Percentiles rank a stretch among this genome's conserved stretches.
phyloP scores from a whole-genome alignment of 1,140 invertebrate species.

The Drosophila biarmipes region DNA sequence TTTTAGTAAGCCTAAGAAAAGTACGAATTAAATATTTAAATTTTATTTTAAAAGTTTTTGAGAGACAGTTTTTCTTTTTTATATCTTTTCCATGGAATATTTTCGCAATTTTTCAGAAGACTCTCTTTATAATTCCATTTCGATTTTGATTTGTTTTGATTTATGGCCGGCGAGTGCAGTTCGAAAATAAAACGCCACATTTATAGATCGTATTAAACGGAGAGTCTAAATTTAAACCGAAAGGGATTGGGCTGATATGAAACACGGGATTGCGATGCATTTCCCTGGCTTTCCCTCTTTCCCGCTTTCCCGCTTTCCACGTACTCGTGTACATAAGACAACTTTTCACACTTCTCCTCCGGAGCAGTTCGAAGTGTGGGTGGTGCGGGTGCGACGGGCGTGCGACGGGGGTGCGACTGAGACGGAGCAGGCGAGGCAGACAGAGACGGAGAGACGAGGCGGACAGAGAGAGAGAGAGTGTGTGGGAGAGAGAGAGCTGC shows the following conservation, averaged over 20 bases:
- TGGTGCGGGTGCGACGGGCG: background rate
- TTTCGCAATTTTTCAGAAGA: background rate
- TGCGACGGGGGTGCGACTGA: background rate
- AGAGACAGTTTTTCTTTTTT: too few relatives aligned
- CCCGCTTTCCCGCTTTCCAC: slow-evolving; percentile 25
- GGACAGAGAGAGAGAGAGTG: background rate
- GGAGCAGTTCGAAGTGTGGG: slow-evolving; percentile 16
- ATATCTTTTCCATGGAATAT: background rate
- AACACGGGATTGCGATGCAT: slow-evolving; percentile 4
- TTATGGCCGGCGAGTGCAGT: slow-evolving; percentile 58
- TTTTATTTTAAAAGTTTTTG: too few relatives aligned
- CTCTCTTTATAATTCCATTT: background rate
- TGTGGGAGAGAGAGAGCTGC: slow-evolving; percentile 24
- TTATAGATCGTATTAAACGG: slow-evolving; percentile 39
- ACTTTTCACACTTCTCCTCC: slow-evolving; percentile 56
- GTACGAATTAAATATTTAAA: background rate
- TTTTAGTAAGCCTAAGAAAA: too few relatives aligned
- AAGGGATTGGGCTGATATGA: background rate
- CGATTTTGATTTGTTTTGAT: slow-evolving; percentile 47
- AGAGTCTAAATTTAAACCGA: slow-evolving; percentile 8
- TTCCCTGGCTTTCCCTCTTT: slow-evolving; percentile 10
- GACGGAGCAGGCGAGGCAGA: background rate
- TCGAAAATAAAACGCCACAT: slow-evolving; percentile 34
- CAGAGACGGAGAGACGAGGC: background rate
- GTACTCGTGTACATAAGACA: slow-evolving; percentile 47